Base-by-base conservation (phyloP, 2,888 invertebrate species). In the Cheilosia variabilis region DNA sequence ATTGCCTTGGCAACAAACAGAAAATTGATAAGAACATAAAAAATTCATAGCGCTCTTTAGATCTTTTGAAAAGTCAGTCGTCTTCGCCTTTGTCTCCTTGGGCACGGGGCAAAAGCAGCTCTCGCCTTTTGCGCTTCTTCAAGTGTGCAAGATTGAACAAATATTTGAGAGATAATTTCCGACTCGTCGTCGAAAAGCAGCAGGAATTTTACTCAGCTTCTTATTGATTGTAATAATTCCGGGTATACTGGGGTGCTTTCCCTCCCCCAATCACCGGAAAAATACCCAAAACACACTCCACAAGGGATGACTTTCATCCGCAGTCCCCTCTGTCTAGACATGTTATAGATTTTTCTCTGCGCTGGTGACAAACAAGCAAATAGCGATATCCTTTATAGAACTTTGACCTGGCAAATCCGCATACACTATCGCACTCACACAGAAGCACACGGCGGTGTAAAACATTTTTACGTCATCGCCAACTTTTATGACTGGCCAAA, bases 131-230 rank as follows among this genome's bases (percentile, higher is more conserved):
- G 66, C 79, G 41, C 68, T 68, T 62, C 58, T 73, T 71, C 72
- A 66, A 80, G 71, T 71, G 84, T 75, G 55, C 80, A 76, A 63
- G 65, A 86, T 80, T 80, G 71, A 66, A 62, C 80, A 86, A 86
- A 86, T 86, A 86, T 86, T 86, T 86, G 76, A 77, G 63, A 68
- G 62, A 86, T 81, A 76, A 86, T 86, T 86, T 81, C 68, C 76
- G 66, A 81, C 76, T 69, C 53, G 50, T 37, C 34, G 45, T 79
- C 45, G 62, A 60, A 68, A 31, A 62, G 71, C 50, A 66, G 24
- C 47, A 62, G 9, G 47, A 75, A 77, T 72, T 41, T 55, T 52
- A 22, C 53, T 71, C 41, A 55, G 50, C 62, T 68, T 57, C 52
- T 69, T 75, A 84, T 84, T 73, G 83, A 76, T 76, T 80, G 69